Evolutionary conservation across 2,113 vertebrate genomes (phyloP), one percentile per base, ranked within the genome.

Genomic region (Sylvia atricapilla): DNA sequence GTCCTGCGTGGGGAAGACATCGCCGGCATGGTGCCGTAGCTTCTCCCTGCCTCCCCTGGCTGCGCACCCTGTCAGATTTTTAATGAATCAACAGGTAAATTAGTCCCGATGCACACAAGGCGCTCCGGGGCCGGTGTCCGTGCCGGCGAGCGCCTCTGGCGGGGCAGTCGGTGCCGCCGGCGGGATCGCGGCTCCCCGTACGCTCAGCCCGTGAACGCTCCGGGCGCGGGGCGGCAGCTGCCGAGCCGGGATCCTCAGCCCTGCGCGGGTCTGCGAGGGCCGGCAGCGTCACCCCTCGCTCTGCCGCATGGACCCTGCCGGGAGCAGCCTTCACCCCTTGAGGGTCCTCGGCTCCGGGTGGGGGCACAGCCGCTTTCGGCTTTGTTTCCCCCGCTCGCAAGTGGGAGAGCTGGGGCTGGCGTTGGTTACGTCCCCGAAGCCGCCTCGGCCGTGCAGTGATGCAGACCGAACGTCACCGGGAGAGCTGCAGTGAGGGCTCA

Each of bases 21-120:
- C n/a, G 3, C 50, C 22, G 7, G 15, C 20, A 1, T 3, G 15
- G 60, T 58, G 69, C 72, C 3, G 16, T 94, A 43, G 78, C 79
- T 39, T 77, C 86, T 73, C 10, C 0, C 64, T 56, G 69, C 60
- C 9, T 80, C 52, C 73, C 25, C 7, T 6, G 31, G 70, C 74
- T 25, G 50, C 8, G 8, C 80, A 47, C 73, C 16, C 3, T 18
- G 17, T 46, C 73, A 23, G 76, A n/a, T 86, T 94, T 94, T 92
- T 91, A 94, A 87, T 39, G 92, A 91, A 89, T 91, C 96, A 92
- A 95, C 96, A 95, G 84, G 90, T 97, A 95, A 84, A 96, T 97
- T 83, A 75, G 93, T 46, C 33, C 19, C 6, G 67, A 64, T 31
- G 82, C 70, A 15, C 69, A 3, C 4, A 35, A 28, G 21, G 12